Evolutionary conservation across 2,797 vertebrate species (phyloP), one percentile per base, ranked within the genome.

Genomic region (Cygnus olor): DNA sequence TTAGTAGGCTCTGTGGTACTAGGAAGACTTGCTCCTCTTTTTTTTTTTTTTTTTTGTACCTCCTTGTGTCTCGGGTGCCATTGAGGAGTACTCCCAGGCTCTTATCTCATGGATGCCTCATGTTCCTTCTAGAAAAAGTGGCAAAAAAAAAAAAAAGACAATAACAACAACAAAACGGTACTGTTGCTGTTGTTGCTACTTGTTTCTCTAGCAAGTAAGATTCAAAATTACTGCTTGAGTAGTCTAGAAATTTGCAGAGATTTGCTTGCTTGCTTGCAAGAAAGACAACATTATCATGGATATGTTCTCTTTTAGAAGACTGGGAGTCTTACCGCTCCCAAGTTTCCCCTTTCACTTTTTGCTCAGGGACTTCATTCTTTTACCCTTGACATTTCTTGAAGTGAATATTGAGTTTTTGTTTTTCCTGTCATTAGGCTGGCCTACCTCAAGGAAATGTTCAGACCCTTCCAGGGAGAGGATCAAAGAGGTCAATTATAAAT

Each of bases 401-500:
- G 49, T 54, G 83, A 89, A 47, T 90, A 76, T 53, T 90, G 85
- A 90, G 71, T 6, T 95, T 90, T 93, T 94, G 74, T 85, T 96
- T 95, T 90, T 93, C 57, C 69, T 94, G 91, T 90, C 72, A 65
- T 85, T 82, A 80, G 72, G 38, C 88, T 95, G 58, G 76, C 54
- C 72, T 88, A 74, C 84, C 93, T 90, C 83, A 93, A 95, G 94
- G 91, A 90, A 94, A 93, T 94, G 88, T 84, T 94, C 94, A 90
- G 80, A 84, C 36, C 53, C 85, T 93, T 94, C 85, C 89, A 96
- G 83, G 57, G 85, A 93, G 74, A 94, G 69, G 86, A 92, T 96
- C 88, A 96, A 95, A 94, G 84, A 92, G 86, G 79, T 95, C 79
- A 96, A 20, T 92, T 94, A 83, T 91, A 93, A 96, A 92, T 80